A percentile compares a stretch with the other conserved stretches of the same genome.
phyloP scores from a whole-genome alignment of 2,888 invertebrate species.

The Brachyopa scutellaris region DNA sequence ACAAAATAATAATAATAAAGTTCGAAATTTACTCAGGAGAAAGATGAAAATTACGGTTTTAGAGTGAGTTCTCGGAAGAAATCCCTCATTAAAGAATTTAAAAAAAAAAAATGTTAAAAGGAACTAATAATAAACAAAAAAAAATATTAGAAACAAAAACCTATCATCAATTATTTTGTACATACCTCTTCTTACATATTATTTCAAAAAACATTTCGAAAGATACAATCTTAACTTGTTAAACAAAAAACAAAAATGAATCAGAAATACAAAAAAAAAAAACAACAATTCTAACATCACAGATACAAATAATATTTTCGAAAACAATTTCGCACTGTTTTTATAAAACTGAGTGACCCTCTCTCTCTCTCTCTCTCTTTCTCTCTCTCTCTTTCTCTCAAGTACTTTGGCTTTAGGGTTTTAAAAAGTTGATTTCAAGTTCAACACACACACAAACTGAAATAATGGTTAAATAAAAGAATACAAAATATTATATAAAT shows the following conservation, averaged over 20 bases:
- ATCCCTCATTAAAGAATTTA: not conserved
- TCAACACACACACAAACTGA: constrained; percentile 25
- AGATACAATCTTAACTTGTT: not conserved
- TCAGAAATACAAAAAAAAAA: constrained; percentile 7
- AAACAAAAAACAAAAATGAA: constrained; percentile 6
- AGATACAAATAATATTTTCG: constrained; percentile 27
- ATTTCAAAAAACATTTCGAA: constrained; percentile 2
- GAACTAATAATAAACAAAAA: not conserved
- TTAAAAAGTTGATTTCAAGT: constrained; percentile 2
- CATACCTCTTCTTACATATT: not conserved
- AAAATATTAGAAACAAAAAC: not conserved
- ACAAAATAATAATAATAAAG: constrained; percentile 9
- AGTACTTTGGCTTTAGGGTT: constrained; percentile 58
- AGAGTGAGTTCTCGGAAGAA: constrained; percentile 57
- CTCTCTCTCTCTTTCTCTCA: constrained; percentile 24
- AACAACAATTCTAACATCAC: constrained; percentile 16
- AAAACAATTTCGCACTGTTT: constrained; percentile 61
- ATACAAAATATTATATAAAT: not conserved
- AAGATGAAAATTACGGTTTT: constrained; percentile 56
- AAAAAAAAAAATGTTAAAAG: not conserved
- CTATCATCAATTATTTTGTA: constrained; percentile 12
- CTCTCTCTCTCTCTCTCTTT: constrained; percentile 9
- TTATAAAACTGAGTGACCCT: constrained; percentile 17
- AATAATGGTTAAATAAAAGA: constrained; percentile 11
- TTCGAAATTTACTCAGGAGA: constrained; percentile 69